A percentile compares a stretch with the other conserved stretches of the same genome.
These are phyloP conservation scores for Urosaurus nigricauda DNA, from an alignment of 2,797 vertebrate genomes.

Conservation along the genomic window DNA sequence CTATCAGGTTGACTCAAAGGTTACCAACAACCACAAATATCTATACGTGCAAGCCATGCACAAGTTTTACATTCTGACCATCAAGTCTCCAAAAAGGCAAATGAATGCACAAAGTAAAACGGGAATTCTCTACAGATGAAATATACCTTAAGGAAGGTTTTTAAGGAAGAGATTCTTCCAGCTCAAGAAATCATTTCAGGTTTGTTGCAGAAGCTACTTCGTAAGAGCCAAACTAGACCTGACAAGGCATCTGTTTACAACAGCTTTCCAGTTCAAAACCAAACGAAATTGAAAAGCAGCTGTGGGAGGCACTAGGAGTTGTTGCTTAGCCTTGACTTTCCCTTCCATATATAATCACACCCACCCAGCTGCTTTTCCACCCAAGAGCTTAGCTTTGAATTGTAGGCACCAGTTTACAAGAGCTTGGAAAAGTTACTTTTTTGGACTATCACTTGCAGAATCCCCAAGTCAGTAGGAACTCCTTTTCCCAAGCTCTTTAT, in stretches of 20 bases:
- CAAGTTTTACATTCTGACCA: background rate
- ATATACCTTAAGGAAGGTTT: background rate
- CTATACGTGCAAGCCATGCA: background rate
- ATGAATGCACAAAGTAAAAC: background rate
- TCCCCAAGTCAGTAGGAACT: too few relatives aligned
- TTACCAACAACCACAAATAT: background rate
- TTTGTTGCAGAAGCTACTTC: background rate
- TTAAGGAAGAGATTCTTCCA: background rate
- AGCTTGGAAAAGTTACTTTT: too few relatives aligned
- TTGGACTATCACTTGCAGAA: too few relatives aligned
- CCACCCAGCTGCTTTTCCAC: background rate
- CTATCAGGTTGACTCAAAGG: background rate
- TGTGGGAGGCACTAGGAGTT: background rate
- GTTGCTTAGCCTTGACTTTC: too few relatives aligned
- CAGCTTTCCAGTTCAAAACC: background rate
- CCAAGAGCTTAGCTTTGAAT: background rate
- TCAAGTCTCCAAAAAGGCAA: background rate
- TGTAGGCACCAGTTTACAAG: background rate
- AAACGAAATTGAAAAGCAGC: background rate
- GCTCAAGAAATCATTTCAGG: background rate
- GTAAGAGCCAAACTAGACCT: background rate
- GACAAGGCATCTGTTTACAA: background rate
- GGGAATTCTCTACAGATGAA: background rate
- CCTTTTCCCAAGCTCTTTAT: too few relatives aligned
- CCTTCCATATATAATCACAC: background rate